Conservation (phyloP, 2,113 vertebrate species). For the Perognathus longimembris region DNA sequence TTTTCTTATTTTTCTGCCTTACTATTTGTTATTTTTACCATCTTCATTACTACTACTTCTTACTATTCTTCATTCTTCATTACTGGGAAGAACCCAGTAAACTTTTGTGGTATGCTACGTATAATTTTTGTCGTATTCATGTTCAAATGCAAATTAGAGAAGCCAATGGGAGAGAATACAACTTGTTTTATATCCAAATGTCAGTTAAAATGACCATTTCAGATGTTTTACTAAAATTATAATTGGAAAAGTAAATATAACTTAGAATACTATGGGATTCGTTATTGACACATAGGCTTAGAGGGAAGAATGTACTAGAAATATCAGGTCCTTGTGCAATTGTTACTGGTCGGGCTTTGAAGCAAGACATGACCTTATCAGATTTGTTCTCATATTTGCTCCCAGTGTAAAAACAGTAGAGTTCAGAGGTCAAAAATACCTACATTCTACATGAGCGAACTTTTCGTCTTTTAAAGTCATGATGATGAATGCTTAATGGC, state of each 20-base stretch:
- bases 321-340: slow-evolving; percentile 29
- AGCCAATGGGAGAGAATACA: background rate
- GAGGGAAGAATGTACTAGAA: slow-evolving; percentile 53
- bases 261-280: slow-evolving; percentile 75
- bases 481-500: slow-evolving; percentile 47
- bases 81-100: background rate
- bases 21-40: background rate
- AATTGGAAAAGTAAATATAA: slow-evolving; percentile 76
- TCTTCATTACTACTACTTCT: background rate
- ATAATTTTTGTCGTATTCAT: slow-evolving; percentile 4
- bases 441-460: slow-evolving; percentile 64
- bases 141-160: background rate
- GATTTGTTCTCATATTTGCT: slow-evolving; percentile 66
- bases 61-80: background rate
- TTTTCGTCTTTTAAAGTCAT: slow-evolving; percentile 61
- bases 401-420: slow-evolving; percentile 49
- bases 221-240: slow-evolving; percentile 74
- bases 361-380: slow-evolving; percentile 63
- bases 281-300: slow-evolving; percentile 78
- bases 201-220: slow-evolving; percentile 15
- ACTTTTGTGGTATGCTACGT: background rate
- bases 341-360: slow-evolving; percentile 64
- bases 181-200: slow-evolving; percentile 30
- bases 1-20: slow-evolving; percentile 6
- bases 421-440: slow-evolving; percentile 71